phyloP scores from a whole-genome alignment of 2,888 invertebrate genomes.

The Drosophila maculinotata region DNA sequence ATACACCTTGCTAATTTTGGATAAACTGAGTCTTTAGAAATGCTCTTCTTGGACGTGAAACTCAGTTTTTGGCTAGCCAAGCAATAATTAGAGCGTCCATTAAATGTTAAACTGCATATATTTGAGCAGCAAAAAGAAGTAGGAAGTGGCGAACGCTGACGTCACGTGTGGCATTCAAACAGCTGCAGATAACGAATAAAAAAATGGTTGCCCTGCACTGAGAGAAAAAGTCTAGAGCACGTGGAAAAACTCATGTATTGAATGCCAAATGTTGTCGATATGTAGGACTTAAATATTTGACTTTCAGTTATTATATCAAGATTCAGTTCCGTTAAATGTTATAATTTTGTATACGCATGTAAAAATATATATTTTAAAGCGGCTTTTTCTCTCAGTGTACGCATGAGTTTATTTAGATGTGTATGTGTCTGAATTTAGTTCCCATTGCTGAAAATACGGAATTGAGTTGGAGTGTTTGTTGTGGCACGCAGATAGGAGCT shows the following conservation, averaged over 20 bases:
- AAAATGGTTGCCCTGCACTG: conserved; percentile 8
- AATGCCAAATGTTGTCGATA: too few species aligned
- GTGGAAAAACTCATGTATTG: too few species aligned
- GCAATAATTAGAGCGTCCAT: conserved; percentile 12
- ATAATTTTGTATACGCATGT: too few species aligned
- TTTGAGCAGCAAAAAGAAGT: background rate
- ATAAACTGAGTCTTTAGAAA: too few species aligned
- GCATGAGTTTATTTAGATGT: background rate
- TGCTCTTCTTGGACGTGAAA: too few species aligned
- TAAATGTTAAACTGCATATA: conserved; percentile 28
- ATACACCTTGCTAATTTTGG: too few species aligned
- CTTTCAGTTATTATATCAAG: too few species aligned
- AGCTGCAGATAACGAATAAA: conserved; percentile 23
- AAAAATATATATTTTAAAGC: too few species aligned
- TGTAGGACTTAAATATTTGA: too few species aligned
- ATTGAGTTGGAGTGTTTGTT: conserved; percentile 8
- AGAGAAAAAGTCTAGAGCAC: background rate
- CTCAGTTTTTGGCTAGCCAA: background rate
- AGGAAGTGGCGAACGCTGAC: conserved; percentile 24
- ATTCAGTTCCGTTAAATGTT: too few species aligned
- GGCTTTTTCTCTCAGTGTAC: conserved; percentile 12
- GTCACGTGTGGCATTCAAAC: conserved; percentile 44
- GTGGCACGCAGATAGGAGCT: conserved; percentile 8
- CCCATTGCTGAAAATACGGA: background rate
- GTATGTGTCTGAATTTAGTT: background rate